Evolutionary conservation across 1,140 invertebrate species (phyloP).

Genomic region (Diabrotica undecimpunctata): DNA sequence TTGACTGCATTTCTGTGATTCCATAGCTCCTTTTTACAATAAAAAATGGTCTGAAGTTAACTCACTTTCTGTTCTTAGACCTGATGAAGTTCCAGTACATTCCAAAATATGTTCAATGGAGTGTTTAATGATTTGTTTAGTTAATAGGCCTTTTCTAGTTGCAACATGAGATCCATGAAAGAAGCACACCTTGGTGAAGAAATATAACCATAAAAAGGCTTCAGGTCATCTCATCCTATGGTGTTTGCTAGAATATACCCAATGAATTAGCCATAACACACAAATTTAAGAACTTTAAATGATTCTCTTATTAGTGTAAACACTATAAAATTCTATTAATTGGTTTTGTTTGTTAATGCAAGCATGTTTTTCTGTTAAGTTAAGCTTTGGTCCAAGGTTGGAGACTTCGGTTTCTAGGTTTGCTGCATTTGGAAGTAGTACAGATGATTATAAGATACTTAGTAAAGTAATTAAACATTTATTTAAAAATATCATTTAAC

Average conservation of each 20-base stretch:
- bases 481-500: too few species aligned
- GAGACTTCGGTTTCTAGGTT: conserved; percentile 88
- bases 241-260: conserved; percentile 95
- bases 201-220: conserved; percentile 63
- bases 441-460: too few species aligned
- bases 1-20: conserved; percentile 65
- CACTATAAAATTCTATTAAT: conserved; percentile 52
- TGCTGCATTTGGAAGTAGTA: conserved; percentile 97
- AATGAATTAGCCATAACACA: conserved; percentile 80
- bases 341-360: not conserved
- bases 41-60: conserved; percentile 75
- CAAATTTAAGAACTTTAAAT: conserved; percentile 74
- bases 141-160: conserved; percentile 77
- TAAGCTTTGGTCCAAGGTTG: conserved; percentile 91
- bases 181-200: conserved; percentile 66
- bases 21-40: conserved; percentile 62
- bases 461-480: too few species aligned
- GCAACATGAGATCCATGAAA: conserved; percentile 73
- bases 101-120: too few species aligned
- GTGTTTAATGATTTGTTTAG: conserved; percentile 54
- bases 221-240: conserved; percentile 77
- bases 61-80: conserved; percentile 75
- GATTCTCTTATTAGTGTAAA: conserved; percentile 86
- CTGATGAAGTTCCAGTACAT: conserved; percentile 67
- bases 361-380: conserved; percentile 59